Percentiles rank a stretch among this genome's conserved stretches.
phyloP scores from a whole-genome alignment of 2,888 invertebrate genomes.

The Conops quadrifasciatus region DNA sequence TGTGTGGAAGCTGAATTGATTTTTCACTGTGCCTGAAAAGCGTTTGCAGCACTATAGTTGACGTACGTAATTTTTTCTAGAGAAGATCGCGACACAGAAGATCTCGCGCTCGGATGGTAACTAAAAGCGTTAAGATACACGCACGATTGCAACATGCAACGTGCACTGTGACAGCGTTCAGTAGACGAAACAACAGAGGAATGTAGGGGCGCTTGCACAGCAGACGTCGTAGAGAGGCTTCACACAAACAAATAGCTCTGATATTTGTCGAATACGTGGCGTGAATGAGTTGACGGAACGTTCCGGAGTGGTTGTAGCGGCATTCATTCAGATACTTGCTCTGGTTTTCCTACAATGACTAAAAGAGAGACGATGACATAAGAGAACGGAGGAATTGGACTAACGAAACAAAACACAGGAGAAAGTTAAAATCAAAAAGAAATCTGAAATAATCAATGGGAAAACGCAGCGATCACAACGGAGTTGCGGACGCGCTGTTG shows the following conservation, averaged over 20 bases:
- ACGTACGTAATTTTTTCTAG: constrained; percentile 5
- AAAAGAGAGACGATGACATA: too few relatives aligned
- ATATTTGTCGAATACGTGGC: constrained; percentile 23
- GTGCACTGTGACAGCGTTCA: constrained; percentile 11
- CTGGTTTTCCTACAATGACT: too few relatives aligned
- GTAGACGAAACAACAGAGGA: constrained; percentile 22
- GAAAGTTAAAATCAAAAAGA: too few relatives aligned
- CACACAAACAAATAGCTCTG: constrained; percentile 28
- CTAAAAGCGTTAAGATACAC: constrained; percentile 20
- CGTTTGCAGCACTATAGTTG: background rate
- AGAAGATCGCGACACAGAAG: constrained; percentile 29
- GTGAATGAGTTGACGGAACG: constrained; percentile 29
- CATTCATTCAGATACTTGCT: too few relatives aligned
- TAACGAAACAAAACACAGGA: too few relatives aligned
- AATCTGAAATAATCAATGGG: too few relatives aligned
- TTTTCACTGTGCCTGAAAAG: constrained; percentile 2
- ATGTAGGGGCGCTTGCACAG: background rate
- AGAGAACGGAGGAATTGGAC: too few relatives aligned
- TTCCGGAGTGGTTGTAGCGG: too few relatives aligned
- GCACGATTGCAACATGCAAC: constrained; percentile 5
- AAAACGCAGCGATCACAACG: too few relatives aligned
- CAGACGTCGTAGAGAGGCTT: constrained; percentile 6
- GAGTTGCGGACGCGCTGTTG: too few relatives aligned
- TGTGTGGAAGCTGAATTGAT: background rate
- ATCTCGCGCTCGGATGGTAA: constrained; percentile 27